Conservation (phyloP, 2,797 vertebrate species). For the Peromyscus attwateri region DNA sequence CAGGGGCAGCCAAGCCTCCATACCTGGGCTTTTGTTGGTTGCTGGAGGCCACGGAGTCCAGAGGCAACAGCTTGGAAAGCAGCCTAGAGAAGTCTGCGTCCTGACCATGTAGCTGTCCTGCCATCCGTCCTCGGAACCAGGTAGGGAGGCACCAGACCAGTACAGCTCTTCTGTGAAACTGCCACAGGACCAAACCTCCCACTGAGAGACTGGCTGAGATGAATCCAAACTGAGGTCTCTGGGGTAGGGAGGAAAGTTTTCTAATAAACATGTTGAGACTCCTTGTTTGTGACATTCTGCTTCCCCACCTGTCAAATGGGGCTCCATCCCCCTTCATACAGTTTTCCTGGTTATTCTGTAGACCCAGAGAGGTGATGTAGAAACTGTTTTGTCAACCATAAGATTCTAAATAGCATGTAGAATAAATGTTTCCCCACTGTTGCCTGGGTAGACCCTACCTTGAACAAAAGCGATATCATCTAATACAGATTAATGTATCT, state of each 20-base stretch:
- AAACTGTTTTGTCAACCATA: background rate
- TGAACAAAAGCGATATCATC: background rate
- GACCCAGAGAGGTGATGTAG: background rate
- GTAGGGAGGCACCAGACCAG: too few relatives aligned
- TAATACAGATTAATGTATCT: conserved; percentile 25
- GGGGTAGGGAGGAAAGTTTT: background rate
- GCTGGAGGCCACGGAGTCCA: conserved; percentile 73
- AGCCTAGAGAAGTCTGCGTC: background rate
- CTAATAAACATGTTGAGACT: background rate
- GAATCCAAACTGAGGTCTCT: background rate
- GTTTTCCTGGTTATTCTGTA: background rate
- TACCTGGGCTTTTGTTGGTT: conserved; percentile 91
- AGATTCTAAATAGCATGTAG: background rate
- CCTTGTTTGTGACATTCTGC: background rate
- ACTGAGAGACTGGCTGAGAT: background rate
- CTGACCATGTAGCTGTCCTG: background rate
- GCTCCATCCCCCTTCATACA: background rate
- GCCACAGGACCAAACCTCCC: background rate
- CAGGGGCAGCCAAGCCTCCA: conserved; percentile 87
- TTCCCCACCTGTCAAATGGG: conserved; percentile 9
- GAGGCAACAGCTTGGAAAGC: conserved; percentile 82
- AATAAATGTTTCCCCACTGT: background rate
- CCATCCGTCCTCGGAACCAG: background rate
- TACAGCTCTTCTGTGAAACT: background rate
- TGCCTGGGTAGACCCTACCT: background rate